A percentile compares a stretch with the other conserved stretches of the same genome.
These are phyloP conservation scores for Paracentrotus lividus DNA, from an alignment of 53 echinoderm and acorn worm species.

Conservation along the genomic window DNA sequence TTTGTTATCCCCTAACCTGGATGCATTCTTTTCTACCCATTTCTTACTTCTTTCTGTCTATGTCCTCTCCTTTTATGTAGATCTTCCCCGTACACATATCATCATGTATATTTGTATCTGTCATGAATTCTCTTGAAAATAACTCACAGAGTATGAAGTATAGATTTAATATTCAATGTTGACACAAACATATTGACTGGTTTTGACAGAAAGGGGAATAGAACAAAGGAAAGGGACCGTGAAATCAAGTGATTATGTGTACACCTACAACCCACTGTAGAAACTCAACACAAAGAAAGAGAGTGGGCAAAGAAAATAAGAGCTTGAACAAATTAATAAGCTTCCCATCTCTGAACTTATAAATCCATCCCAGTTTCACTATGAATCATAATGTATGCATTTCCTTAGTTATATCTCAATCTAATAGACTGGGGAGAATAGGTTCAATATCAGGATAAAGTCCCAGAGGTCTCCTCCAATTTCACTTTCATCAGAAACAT, in stretches of 20 bases:
- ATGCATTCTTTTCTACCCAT: too few relatives aligned
- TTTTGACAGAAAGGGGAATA: slow-evolving; percentile 45
- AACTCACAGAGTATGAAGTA: background rate
- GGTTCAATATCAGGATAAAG: slow-evolving; percentile 16
- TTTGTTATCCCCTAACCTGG: too few relatives aligned
- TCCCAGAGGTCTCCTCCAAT: background rate
- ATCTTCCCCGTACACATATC: too few relatives aligned
- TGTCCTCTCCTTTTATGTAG: too few relatives aligned
- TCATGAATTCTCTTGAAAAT: too few relatives aligned
- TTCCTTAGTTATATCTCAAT: slow-evolving; percentile 67
- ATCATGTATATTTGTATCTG: too few relatives aligned
- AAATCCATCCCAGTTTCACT: slow-evolving; percentile 68
- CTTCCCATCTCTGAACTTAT: slow-evolving; percentile 56
- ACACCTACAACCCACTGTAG: background rate
- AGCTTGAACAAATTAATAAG: slow-evolving; percentile 70
- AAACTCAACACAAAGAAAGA: background rate
- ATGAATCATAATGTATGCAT: slow-evolving; percentile 70
- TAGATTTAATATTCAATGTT: background rate
- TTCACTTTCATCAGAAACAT: slow-evolving; percentile 14
- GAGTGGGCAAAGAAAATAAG: background rate
- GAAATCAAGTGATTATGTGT: slow-evolving; percentile 15
- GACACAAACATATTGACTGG: slow-evolving; percentile 58
- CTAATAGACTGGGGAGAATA: slow-evolving; percentile 44
- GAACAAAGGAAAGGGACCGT: background rate
- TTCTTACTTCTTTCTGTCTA: too few relatives aligned